Evolutionary conservation across 2,113 vertebrate genomes (phyloP).

Genomic region (Ciconia stormi): DNA sequence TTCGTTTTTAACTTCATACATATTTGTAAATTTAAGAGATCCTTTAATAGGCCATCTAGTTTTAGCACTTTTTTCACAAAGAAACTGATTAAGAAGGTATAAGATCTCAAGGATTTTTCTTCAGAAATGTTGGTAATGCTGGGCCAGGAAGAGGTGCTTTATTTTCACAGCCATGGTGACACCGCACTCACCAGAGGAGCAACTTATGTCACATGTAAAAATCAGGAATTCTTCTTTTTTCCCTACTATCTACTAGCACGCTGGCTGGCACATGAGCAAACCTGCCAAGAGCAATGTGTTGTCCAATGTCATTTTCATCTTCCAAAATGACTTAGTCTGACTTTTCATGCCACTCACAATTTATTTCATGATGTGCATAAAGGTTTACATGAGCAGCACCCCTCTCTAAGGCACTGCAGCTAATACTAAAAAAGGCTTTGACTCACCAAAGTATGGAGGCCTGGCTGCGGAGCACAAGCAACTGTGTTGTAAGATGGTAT

Average conservation of each 20-base stretch:
- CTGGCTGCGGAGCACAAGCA: neutral
- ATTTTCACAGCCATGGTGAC: neutral
- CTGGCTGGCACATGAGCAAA: constrained; percentile 12
- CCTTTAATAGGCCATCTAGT: neutral
- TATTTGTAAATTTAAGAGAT: neutral
- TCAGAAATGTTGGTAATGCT: neutral
- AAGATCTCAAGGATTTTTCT: neutral
- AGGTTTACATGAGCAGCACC: neutral
- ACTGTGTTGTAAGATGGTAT: neutral
- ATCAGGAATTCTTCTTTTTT: neutral
- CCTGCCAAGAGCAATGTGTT: neutral
- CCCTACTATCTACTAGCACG: neutral
- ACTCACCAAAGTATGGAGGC: neutral
- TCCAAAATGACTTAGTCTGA: constrained; percentile 26
- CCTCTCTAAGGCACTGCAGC: neutral
- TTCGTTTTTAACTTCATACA: neutral
- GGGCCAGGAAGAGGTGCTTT: neutral
- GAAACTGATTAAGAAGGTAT: neutral
- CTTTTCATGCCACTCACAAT: constrained; percentile 39
- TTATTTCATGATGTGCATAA: neutral
- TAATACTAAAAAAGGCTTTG: neutral
- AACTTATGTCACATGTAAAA: neutral
- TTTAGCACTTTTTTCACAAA: neutral
- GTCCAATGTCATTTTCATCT: constrained; percentile 7
- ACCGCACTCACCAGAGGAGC: neutral